Conservation (phyloP, 2,888 invertebrate species). For the Drosophila buzzatii region DNA sequence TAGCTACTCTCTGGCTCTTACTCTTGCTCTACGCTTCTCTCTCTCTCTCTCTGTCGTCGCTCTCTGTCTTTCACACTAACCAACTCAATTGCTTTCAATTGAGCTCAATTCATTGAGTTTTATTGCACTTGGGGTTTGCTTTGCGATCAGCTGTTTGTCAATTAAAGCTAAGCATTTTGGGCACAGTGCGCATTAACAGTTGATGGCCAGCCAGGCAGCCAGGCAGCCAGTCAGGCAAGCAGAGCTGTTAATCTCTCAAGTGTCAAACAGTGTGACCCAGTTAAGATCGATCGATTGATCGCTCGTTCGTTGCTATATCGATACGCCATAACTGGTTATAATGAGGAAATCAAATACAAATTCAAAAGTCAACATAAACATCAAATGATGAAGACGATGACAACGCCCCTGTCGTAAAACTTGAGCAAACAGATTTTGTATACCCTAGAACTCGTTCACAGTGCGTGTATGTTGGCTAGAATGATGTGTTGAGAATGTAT, state of each 20-base stretch:
- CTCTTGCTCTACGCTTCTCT: not conserved
- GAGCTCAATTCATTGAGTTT: slow-evolving; percentile 74
- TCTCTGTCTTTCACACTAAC: not conserved
- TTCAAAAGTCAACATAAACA: slow-evolving; percentile 39
- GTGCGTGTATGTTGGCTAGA: not conserved
- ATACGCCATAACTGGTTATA: slow-evolving; percentile 51
- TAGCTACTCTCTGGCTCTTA: not conserved
- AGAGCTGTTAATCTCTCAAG: slow-evolving; percentile 25
- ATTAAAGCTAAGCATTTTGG: slow-evolving; percentile 13
- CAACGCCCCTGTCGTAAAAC: slow-evolving; percentile 59
- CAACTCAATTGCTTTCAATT: slow-evolving; percentile 78
- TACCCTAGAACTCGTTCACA: not conserved
- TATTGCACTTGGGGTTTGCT: slow-evolving; percentile 74
- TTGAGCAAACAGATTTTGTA: slow-evolving; percentile 53
- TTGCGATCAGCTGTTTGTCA: slow-evolving; percentile 49
- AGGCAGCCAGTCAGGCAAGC: not conserved
- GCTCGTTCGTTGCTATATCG: slow-evolving; percentile 17
- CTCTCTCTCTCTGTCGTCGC: not conserved
- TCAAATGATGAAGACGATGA: not conserved
- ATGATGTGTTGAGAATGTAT: not conserved
- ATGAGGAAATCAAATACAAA: slow-evolving; percentile 66
- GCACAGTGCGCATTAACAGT: slow-evolving; percentile 45
- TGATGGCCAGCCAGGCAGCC: slow-evolving; percentile 21
- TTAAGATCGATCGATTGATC: slow-evolving; percentile 36
- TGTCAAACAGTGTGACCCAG: slow-evolving; percentile 51